phyloP scores from a whole-genome alignment of 1,140 invertebrate species.

The Eciton burchellii region DNA sequence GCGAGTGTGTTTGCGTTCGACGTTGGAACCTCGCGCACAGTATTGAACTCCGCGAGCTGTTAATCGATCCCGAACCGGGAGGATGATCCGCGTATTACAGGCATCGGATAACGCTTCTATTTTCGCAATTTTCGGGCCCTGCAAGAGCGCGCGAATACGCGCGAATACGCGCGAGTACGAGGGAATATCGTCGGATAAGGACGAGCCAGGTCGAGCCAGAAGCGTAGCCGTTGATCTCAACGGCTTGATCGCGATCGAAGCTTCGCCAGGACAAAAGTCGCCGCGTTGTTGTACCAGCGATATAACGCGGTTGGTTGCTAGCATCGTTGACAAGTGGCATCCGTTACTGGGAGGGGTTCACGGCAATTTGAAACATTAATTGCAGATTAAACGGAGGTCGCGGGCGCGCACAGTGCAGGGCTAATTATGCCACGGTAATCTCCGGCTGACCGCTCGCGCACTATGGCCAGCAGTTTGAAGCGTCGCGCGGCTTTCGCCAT shows the following conservation, averaged over 20 bases:
- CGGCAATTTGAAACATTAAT: conserved; percentile 85
- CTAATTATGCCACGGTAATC: conserved; percentile 84
- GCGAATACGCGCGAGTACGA: not conserved
- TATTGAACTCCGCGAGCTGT: too few relatives aligned
- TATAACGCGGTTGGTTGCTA: conserved; percentile 69
- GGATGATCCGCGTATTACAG: not conserved
- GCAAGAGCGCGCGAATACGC: not conserved
- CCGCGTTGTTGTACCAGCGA: conserved; percentile 20
- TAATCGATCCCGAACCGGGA: too few relatives aligned
- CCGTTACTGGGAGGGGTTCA: conserved; percentile 80
- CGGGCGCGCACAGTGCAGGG: conserved; percentile 74
- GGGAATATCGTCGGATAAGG: too few relatives aligned
- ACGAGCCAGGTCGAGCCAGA: too few relatives aligned
- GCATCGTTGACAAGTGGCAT: conserved; percentile 82
- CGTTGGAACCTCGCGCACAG: too few relatives aligned
- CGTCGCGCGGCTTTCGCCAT: conserved; percentile 76
- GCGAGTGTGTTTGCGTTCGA: not conserved
- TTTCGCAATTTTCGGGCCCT: too few relatives aligned
- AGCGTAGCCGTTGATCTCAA: too few relatives aligned
- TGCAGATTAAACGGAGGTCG: conserved; percentile 83
- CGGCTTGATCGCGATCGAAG: too few relatives aligned
- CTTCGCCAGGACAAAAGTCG: conserved; percentile 42
- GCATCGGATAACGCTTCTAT: not conserved
- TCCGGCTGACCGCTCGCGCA: conserved; percentile 81
- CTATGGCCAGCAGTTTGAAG: conserved; percentile 73